These are phyloP conservation scores for Nasua narica DNA, from an alignment of 2,797 vertebrate genomes.

Conservation along the genomic window DNA sequence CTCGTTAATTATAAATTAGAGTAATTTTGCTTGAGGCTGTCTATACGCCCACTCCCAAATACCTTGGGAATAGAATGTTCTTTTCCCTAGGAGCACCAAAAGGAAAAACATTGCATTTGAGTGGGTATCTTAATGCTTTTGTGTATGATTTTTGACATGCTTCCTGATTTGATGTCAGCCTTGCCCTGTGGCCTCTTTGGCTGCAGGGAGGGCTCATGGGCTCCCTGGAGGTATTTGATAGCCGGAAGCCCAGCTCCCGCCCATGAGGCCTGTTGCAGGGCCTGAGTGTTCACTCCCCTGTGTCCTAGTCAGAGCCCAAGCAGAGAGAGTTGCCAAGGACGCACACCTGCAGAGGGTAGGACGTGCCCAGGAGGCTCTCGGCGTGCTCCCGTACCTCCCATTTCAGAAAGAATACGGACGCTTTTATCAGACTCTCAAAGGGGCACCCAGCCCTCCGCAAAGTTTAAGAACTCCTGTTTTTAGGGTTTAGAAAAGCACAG, in stretches of 20 bases:
- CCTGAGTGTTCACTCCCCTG: not conserved
- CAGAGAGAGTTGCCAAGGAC: not conserved
- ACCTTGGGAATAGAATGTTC: slow-evolving; percentile 36
- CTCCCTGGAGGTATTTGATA: not conserved
- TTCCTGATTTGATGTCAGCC: not conserved
- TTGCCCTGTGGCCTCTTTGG: not conserved
- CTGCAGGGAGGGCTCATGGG: fast-evolving
- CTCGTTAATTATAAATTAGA: slow-evolving; percentile 62
- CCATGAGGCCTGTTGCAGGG: not conserved
- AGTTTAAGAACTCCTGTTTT: not conserved
- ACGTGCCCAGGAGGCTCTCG: not conserved
- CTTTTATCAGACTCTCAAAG: not conserved
- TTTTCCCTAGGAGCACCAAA: slow-evolving; percentile 28
- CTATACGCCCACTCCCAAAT: not conserved
- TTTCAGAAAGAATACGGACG: not conserved
- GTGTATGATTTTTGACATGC: not conserved
- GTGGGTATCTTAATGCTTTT: not conserved
- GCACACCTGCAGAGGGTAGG: fast-evolving
- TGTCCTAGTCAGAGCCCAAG: not conserved
- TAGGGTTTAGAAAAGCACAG: not conserved
- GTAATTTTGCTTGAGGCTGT: slow-evolving; percentile 21
- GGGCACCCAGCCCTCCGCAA: not conserved
- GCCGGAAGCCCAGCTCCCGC: not conserved
- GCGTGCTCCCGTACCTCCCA: fast-evolving
- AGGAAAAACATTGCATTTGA: not conserved